Base-by-base conservation (phyloP, 2,888 invertebrate species). In the Ophonus ardosiacus region DNA sequence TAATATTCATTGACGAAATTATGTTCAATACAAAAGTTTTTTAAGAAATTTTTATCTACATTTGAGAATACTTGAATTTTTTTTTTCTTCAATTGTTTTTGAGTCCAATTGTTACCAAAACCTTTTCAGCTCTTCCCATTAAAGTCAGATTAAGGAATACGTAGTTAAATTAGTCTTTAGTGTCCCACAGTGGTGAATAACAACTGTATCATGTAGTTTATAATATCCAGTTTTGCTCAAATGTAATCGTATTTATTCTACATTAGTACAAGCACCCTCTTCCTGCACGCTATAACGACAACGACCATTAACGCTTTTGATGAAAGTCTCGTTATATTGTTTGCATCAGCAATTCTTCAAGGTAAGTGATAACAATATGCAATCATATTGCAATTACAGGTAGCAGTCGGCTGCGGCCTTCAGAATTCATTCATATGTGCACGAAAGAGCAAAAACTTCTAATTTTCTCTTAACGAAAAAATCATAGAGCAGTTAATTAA, bases 281-380 rank as follows among this genome's bases (percentile, higher is more conserved):
- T 63, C 63, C 24, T 63, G 63, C 21, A 63, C 24, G 63, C 7
- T 59, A 59, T 17, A 8, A 59, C 8, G 15, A 17, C 59, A 59
- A 7, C 6, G 18, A 18, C 18, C 63, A 63, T 13, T 7, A 63
- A 10, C 3, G n/a, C 15, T 68, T 38, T 63, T 68, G 7, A 68
- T 31, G 68, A 68, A 68, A 68, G 31, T 15, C 38, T 68, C 15
- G 38, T n/a, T 68, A 68, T 38, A 15, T 17, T 18, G 10, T 43
- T 74, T 78, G 57, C 57, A 78, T 78, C 78, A 57, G 18, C 31
- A 57, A 78, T 31, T 57, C 57, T 57, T 78, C 78, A 78, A 78
- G 78, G 57, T 78, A 17, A 78, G n/a, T 57, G 24, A 78, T 57
- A 78, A 56, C 57, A 76, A 21, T 24, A 78, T 78, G 57, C 56